phyloP scores from a whole-genome alignment of 2,113 vertebrate genomes.

The Ceyx cyanopectus region DNA sequence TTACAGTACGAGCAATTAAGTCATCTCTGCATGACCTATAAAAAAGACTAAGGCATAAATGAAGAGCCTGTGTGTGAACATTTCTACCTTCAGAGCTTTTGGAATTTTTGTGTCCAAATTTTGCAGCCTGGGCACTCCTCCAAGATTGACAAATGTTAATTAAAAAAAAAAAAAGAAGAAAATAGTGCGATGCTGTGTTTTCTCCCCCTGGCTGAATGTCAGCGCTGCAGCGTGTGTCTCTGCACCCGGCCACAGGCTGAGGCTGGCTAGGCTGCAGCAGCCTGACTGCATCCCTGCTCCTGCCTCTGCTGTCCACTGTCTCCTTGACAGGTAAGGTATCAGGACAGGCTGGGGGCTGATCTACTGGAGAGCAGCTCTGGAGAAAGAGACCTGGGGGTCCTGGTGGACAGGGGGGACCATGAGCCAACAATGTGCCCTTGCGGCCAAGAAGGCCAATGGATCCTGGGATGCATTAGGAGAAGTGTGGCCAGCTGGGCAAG shows the following conservation, averaged over 20 bases:
- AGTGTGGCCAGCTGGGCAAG: no score
- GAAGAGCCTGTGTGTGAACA: constrained; percentile 13
- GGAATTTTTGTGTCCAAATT: constrained; percentile 15
- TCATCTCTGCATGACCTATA: neutral
- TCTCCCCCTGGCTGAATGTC: neutral
- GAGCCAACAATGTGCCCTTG: no score
- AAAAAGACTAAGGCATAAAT: constrained; percentile 12
- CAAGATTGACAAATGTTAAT: constrained; percentile 50
- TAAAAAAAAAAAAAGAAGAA: neutral
- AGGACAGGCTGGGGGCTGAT: no score
- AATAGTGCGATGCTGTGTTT: neutral
- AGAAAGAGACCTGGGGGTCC: no score
- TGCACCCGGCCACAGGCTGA: no score
- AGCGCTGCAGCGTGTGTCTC: neutral
- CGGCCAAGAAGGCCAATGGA: no score
- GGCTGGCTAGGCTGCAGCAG: no score
- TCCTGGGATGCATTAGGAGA: no score
- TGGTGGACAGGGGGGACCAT: no score
- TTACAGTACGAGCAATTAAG: constrained; percentile 30
- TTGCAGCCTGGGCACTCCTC: constrained; percentile 34
- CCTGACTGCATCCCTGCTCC: no score
- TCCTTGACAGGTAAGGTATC: neutral
- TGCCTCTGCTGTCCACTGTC: neutral
- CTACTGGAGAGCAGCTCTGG: no score
- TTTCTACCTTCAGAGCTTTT: constrained; percentile 22